A percentile compares a stretch with the other conserved stretches of the same genome.
Evolutionary conservation across 2,797 vertebrate genomes (phyloP).

Genomic region (Sebastiscus albofasciatus): DNA sequence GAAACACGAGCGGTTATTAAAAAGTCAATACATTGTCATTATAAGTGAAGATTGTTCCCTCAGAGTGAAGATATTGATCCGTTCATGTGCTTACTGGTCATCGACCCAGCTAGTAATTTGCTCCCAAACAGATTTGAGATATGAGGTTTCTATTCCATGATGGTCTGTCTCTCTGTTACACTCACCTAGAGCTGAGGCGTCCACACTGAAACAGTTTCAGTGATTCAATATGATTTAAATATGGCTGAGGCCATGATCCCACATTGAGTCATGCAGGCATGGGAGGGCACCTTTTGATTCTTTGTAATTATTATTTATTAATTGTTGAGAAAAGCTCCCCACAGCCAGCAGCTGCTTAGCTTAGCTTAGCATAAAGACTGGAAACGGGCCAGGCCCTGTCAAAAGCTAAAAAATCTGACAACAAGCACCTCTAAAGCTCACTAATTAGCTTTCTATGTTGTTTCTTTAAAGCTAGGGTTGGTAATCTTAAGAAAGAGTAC

Average conservation of each 20-base stretch:
- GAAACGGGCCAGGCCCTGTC: not conserved
- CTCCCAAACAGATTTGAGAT: slow-evolving; percentile 77
- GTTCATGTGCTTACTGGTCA: slow-evolving; percentile 79
- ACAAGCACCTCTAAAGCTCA: not conserved
- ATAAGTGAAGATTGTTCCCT: slow-evolving; percentile 82
- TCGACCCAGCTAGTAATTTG: slow-evolving; percentile 76
- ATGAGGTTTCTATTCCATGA: slow-evolving; percentile 67
- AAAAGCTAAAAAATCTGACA: not conserved
- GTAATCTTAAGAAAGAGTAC: no score
- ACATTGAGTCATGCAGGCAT: not conserved
- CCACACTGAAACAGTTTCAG: slow-evolving; percentile 19
- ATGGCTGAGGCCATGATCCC: slow-evolving; percentile 16
- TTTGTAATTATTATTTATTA: not conserved
- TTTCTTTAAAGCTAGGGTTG: not conserved
- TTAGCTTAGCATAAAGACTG: not conserved
- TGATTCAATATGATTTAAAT: slow-evolving; percentile 28
- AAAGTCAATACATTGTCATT: slow-evolving; percentile 86
- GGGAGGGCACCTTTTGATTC: not conserved
- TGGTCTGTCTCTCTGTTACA: slow-evolving; percentile 55
- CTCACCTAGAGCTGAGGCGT: slow-evolving; percentile 17
- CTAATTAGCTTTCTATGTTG: not conserved
- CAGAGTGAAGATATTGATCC: slow-evolving; percentile 80
- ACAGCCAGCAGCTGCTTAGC: not conserved
- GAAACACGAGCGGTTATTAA: slow-evolving; percentile 84
- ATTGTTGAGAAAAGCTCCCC: not conserved